Conservation (phyloP, 1,140 invertebrate genomes). For the Drosophila kurseongensis region DNA sequence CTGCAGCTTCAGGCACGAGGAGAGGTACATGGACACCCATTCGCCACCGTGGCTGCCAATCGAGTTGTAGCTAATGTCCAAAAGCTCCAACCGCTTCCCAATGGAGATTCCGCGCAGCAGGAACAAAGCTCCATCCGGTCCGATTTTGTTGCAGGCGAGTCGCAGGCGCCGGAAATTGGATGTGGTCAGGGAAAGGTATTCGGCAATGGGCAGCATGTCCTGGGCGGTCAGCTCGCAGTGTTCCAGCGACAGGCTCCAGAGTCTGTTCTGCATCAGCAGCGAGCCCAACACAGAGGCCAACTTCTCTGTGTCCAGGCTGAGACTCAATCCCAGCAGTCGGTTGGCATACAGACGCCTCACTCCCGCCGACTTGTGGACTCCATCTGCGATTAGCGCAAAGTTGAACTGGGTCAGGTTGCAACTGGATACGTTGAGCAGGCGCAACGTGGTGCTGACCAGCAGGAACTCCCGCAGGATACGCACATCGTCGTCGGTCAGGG, state of each 20-base stretch:
- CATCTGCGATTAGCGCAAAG: constrained; percentile 68
- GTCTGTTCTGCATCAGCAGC: constrained; percentile 66
- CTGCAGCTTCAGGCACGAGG: constrained; percentile 47
- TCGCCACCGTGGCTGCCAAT: constrained; percentile 71
- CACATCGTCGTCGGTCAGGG: constrained; percentile 29
- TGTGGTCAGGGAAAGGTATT: constrained; percentile 37
- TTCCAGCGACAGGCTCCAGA: constrained; percentile 52
- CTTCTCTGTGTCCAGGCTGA: constrained; percentile 68
- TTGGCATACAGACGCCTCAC: constrained; percentile 39
- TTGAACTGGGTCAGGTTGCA: constrained; percentile 70
- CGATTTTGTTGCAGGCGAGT: constrained; percentile 61
- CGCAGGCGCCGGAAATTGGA: constrained; percentile 40
- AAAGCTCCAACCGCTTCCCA: constrained; percentile 26
- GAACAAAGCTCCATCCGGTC: constrained; percentile 54
- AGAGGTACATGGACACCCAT: constrained; percentile 59
- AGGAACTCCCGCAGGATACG: constrained; percentile 49
- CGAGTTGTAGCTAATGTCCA: constrained; percentile 62
- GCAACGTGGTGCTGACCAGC: constrained; percentile 44
- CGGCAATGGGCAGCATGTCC: constrained; percentile 68
- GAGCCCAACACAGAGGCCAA: constrained; percentile 53
- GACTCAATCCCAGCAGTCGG: constrained; percentile 41
- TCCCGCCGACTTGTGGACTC: constrained; percentile 59
- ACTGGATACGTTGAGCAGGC: constrained; percentile 50
- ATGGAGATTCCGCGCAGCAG: constrained; percentile 52
- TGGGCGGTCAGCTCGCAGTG: constrained; percentile 63